Percentiles rank a stretch among this genome's conserved stretches.
Conservation (phyloP, 1,140 invertebrate genomes). For the Eubasilissa regina region DNA sequence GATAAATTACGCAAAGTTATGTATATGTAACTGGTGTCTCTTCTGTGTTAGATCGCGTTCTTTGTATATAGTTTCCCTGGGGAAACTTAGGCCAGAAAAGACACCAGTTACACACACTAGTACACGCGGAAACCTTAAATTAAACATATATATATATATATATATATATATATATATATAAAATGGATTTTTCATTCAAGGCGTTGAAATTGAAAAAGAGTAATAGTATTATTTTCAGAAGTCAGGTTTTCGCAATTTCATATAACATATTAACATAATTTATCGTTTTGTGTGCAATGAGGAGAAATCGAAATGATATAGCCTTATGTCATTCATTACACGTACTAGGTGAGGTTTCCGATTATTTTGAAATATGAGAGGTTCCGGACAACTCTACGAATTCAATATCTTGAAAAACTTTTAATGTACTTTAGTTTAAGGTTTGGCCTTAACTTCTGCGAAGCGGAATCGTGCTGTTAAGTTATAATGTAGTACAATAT, state of each 20-base stretch:
- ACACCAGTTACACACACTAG: too few relatives aligned
- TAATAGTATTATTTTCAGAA: too few relatives aligned
- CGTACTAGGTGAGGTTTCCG: conserved; percentile 4
- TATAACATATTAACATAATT: conserved; percentile 16
- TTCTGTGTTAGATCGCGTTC: too few relatives aligned
- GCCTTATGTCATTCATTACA: conserved; percentile 32
- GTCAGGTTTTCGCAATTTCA: neutral
- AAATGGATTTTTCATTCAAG: too few relatives aligned
- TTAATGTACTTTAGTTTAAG: conserved; percentile 38
- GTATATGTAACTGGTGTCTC: too few relatives aligned
- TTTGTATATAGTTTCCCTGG: too few relatives aligned
- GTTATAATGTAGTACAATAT: neutral
- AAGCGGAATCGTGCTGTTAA: neutral
- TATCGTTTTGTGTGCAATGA: conserved; percentile 24
- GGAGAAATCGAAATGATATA: neutral
- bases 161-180: too few relatives aligned
- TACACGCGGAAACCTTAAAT: too few relatives aligned
- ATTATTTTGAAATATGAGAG: conserved; percentile 23
- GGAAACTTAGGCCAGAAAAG: too few relatives aligned
- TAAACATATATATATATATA: too few relatives aligned
- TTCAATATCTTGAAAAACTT: conserved; percentile 36
- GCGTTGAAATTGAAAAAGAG: too few relatives aligned
- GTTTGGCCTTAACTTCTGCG: neutral
- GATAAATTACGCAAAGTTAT: too few relatives aligned
- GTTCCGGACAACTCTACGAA: conserved; percentile 12